These are phyloP conservation scores for Xerus rutilus DNA, from an alignment of 2,797 vertebrate genomes.

Conservation along the genomic window DNA sequence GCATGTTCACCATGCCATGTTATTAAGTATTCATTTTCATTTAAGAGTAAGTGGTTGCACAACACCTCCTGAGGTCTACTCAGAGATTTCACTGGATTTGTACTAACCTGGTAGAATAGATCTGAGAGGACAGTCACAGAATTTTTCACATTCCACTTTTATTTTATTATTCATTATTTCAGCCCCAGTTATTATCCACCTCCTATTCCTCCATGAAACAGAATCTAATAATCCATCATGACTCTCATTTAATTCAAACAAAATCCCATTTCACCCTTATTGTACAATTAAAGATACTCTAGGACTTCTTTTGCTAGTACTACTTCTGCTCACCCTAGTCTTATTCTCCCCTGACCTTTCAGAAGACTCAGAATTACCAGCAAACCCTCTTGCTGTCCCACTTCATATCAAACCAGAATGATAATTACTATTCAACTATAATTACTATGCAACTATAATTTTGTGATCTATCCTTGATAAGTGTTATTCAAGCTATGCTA, in stretches of 20 bases:
- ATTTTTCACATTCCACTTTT: conserved; percentile 80
- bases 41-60: background rate
- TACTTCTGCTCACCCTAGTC: background rate
- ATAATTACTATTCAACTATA: conserved; percentile 83
- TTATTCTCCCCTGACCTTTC: background rate
- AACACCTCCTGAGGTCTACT: background rate
- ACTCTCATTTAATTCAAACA: background rate
- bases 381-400: conserved; percentile 33
- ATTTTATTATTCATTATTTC: conserved; percentile 12
- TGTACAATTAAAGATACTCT: background rate
- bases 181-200: rapidly evolving
- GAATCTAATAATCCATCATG: conserved; percentile 80
- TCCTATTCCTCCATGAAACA: conserved; percentile 76
- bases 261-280: conserved; percentile 76
- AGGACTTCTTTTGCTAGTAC: background rate
- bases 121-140: background rate
- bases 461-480: conserved; percentile 70
- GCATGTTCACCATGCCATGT: background rate
- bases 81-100: background rate
- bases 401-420: conserved; percentile 82
- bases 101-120: rapidly evolving
- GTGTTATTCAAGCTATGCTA: conserved; percentile 46
- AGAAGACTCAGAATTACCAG: background rate
- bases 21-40: conserved; percentile 22
- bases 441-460: conserved; percentile 80